A percentile compares a stretch with the other conserved stretches of the same genome.
Evolutionary conservation across 1,140 invertebrate species (phyloP).

Genomic region (Proales similis): DNA sequence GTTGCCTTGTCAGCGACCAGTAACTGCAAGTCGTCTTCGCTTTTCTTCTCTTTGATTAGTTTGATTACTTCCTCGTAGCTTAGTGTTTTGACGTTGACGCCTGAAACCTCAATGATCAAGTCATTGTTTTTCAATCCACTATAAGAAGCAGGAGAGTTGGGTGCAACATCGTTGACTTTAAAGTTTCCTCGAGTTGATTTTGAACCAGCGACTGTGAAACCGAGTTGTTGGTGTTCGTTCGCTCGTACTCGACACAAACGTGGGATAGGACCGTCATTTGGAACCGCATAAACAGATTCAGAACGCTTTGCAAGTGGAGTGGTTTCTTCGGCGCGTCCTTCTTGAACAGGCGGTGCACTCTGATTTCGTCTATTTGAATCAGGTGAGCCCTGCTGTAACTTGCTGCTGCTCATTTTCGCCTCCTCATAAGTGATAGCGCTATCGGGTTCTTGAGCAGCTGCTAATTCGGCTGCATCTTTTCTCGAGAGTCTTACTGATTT

Average conservation of each 20-base stretch:
- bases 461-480: too few relatives aligned
- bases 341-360: constrained; percentile 17
- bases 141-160: constrained; percentile 9
- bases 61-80: constrained; percentile 17
- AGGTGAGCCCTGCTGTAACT: background rate
- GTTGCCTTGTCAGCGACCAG: constrained; percentile 12
- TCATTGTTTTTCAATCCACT: constrained; percentile 16
- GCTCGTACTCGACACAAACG: constrained; percentile 25
- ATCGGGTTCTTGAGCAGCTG: too few relatives aligned
- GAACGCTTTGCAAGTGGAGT: constrained; percentile 7
- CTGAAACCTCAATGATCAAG: constrained; percentile 20
- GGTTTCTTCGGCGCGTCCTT: background rate
- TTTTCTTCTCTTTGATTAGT: constrained; percentile 13
- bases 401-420: constrained; percentile 18
- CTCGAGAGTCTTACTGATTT: constrained; percentile 13
- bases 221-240: constrained; percentile 26
- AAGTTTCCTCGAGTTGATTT: constrained; percentile 18
- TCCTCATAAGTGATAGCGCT: background rate
- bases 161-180: constrained; percentile 10
- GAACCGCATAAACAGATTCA: background rate
- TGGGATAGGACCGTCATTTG: constrained; percentile 27
- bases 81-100: constrained; percentile 13
- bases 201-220: constrained; percentile 34
- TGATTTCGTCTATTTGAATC: constrained; percentile 19
- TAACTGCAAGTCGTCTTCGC: constrained; percentile 24